A percentile compares a stretch with the other conserved stretches of the same genome.
phyloP scores from a whole-genome alignment of 2,113 vertebrate genomes.

The Triplophysa siluroides region DNA sequence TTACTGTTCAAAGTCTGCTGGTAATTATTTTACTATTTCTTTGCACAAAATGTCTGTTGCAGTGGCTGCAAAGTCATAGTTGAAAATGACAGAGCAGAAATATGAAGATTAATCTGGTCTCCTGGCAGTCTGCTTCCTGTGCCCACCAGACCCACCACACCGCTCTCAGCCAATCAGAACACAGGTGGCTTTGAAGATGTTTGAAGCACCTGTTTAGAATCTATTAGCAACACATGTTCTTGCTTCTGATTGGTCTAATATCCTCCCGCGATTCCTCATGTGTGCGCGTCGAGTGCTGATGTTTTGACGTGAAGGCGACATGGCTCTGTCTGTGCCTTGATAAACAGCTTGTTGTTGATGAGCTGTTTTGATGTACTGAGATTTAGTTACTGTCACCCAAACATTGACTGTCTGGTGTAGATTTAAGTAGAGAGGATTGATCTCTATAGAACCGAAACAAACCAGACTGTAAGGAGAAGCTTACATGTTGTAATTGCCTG shows the following conservation, averaged over 20 bases:
- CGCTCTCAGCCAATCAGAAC: conserved; percentile 28
- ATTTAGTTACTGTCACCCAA: background rate
- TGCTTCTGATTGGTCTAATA: conserved; percentile 16
- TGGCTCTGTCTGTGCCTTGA: background rate
- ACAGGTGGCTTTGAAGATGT: background rate
- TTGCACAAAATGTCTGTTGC: conserved; percentile 52
- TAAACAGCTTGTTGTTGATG: background rate
- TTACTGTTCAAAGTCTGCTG: conserved; percentile 3
- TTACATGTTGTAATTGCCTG: background rate
- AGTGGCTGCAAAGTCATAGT: conserved; percentile 57
- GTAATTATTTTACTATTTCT: conserved; percentile 32
- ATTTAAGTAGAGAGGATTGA: background rate
- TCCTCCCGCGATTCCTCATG: conserved; percentile 6
- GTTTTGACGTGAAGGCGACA: background rate
- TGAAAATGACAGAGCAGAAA: conserved; percentile 55
- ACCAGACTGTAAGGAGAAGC: background rate
- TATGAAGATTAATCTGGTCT: conserved; percentile 66
- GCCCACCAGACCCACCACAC: background rate
- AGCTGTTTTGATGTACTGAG: background rate
- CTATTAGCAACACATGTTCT: conserved; percentile 9
- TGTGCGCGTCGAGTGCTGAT: conserved; percentile 1
- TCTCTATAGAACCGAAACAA: conserved; percentile 1
- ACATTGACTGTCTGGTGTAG: background rate
- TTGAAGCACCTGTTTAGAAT: conserved; percentile 28
- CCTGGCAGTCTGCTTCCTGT: conserved; percentile 46